These are phyloP conservation scores for Toxotes lorentzi DNA, from an alignment of 2,797 vertebrate genomes.

Conservation along the genomic window DNA sequence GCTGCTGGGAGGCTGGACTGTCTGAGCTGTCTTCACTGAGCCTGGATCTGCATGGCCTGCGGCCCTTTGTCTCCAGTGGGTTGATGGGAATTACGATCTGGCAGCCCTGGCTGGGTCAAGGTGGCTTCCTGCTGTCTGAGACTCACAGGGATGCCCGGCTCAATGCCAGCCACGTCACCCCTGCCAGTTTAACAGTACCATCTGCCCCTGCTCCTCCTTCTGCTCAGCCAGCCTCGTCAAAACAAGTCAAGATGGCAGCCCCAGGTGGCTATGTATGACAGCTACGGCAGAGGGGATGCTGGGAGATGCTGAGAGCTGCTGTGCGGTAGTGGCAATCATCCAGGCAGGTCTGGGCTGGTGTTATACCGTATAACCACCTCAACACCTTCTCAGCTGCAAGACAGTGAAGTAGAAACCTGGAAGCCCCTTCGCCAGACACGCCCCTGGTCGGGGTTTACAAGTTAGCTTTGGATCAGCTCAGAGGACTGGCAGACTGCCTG, in stretches of 20 bases:
- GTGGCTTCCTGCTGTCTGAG: conserved; percentile 71
- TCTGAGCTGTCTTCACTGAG: conserved; percentile 51
- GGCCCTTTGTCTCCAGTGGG: conserved; percentile 56
- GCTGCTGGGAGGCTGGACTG: conserved; percentile 51
- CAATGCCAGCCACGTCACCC: conserved; percentile 70
- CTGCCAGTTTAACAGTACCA: conserved; percentile 79
- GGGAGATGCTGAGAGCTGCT: conserved; percentile 67
- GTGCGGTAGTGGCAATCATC: conserved; percentile 74
- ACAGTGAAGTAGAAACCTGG: conserved; percentile 46
- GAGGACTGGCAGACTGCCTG: conserved; percentile 41
- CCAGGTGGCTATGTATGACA: conserved; percentile 80
- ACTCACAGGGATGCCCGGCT: conserved; percentile 67
- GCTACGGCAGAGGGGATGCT: conserved; percentile 65
- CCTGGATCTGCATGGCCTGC: conserved; percentile 42
- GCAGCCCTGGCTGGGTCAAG: conserved; percentile 72
- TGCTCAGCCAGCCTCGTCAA: conserved; percentile 76
- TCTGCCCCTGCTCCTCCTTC: conserved; percentile 79
- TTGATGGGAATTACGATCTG: conserved; percentile 70
- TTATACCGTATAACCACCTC: conserved; percentile 50
- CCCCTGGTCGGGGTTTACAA: conserved; percentile 48
- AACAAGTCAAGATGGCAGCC: conserved; percentile 86
- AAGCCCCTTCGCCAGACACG: conserved; percentile 36
- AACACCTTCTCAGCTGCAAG: conserved; percentile 54
- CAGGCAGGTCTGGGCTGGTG: conserved; percentile 54
- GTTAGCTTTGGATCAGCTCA: conserved; percentile 59